Evolutionary conservation across 64 coral and sea anemone genomes (phyloP).

Genomic region (Cladopsammia gracilis): DNA sequence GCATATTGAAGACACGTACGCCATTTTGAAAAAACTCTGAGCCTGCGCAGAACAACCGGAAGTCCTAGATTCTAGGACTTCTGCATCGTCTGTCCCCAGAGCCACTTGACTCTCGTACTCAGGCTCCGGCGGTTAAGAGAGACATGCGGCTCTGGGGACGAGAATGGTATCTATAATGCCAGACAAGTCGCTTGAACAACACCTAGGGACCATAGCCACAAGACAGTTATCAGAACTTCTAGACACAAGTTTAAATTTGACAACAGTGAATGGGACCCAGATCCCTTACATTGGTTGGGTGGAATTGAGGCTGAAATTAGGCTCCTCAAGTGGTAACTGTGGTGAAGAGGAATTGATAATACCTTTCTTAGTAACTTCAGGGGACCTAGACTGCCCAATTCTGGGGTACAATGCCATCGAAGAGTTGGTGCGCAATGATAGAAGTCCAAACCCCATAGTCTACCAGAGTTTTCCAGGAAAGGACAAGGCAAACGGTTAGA

Average conservation of each 20-base stretch:
- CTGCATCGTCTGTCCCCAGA: no score
- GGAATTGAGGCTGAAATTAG: conserved; percentile 29
- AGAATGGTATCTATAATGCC: conserved; percentile 46
- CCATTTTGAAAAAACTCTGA: no score
- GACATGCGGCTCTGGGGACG: no score
- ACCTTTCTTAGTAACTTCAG: conserved; percentile 54
- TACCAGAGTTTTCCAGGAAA: conserved; percentile 17
- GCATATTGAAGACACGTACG: no score
- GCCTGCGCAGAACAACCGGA: no score
- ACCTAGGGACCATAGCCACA: background rate
- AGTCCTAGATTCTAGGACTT: no score
- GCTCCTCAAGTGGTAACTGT: background rate
- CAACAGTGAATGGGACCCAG: conserved; percentile 45
- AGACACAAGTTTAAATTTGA: conserved; percentile 27
- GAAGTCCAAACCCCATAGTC: background rate
- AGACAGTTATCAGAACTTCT: conserved; percentile 50
- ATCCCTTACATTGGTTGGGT: conserved; percentile 62
- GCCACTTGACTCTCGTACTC: no score
- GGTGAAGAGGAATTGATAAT: conserved; percentile 10
- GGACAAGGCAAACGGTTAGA: background rate
- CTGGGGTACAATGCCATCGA: conserved; percentile 67
- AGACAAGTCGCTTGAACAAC: background rate
- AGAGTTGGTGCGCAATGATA: conserved; percentile 25
- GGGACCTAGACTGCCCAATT: conserved; percentile 45
- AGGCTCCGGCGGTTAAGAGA: no score